Base-by-base conservation (phyloP, 2,888 invertebrate genomes). In the Andrena hattorfiana region DNA sequence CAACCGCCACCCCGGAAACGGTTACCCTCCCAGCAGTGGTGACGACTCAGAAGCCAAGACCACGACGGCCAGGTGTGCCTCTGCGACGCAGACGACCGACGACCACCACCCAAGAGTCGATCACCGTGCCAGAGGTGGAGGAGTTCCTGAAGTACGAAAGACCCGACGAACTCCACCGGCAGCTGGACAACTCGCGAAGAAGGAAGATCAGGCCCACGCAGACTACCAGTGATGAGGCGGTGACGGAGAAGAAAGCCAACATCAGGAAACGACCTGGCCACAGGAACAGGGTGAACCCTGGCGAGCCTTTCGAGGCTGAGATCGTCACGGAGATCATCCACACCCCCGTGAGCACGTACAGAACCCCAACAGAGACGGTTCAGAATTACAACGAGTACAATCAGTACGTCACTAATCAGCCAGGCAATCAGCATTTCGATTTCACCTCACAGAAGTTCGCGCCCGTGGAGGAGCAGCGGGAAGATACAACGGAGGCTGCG, bases 41-140 rank as follows among this genome's bases (percentile, higher is more conserved):
- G 3, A 49, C 76, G 77, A 32, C 71, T 35, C 91, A 90, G 23
- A 92, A 89, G 72, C 54, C 86, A 0, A 88, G 91, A 74, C 87
- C 86, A 2, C 87, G 92, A 3, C 85, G 91, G n/a, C 92, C 93
- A 0, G 86, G 85, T 7, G 48, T 68, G 0, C 83, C 90, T 4
- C 32, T 85, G n/a, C 86, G 92, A 26, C 89, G 93, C 70, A 85
- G 92, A 60, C 87, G 90, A 8, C 91, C 90, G 4, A 81, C 87
- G 20, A 89, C 91, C 6, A 91, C 90, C 0, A 89, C 90, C 0
- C 82, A 63, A 26, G 90, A 90, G 54, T 81, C 90, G 13, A 69
- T 66, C 26, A 82, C 84, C 13, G 84, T 64, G 60, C 75, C 71
- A 8, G 13, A 67, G 35, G 6, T 7, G 23, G 87, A 88, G 0